These are phyloP conservation scores for Exocentrus adspersus DNA, from an alignment of 2,888 invertebrate genomes.

Conservation along the genomic window DNA sequence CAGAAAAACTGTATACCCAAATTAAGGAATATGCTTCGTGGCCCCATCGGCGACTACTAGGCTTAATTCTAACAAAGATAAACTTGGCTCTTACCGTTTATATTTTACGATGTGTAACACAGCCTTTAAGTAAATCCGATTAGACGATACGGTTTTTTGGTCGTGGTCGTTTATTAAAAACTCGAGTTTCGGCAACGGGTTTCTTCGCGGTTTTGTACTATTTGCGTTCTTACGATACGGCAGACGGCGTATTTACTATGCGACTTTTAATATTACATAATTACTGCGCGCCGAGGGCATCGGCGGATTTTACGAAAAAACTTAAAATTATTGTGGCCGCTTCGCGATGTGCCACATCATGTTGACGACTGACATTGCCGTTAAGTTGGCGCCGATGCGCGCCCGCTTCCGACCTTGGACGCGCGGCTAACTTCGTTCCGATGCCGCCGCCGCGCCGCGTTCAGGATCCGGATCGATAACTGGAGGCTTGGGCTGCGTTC, in stretches of 20 bases:
- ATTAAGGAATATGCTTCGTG: constrained; percentile 34
- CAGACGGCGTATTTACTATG: constrained; percentile 54
- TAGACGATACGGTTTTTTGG: constrained; percentile 53
- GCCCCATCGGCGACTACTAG: no score
- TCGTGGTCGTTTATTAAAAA: constrained; percentile 55
- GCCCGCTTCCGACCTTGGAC: constrained; percentile 50
- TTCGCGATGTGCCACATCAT: constrained; percentile 66
- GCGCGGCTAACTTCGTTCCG: constrained; percentile 23
- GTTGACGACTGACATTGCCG: constrained; percentile 62
- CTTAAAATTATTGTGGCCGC: constrained; percentile 63
- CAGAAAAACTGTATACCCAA: no score
- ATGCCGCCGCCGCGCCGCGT: background rate
- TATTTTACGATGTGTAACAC: constrained; percentile 57
- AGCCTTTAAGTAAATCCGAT: constrained; percentile 56
- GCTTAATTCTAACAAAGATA: constrained; percentile 17
- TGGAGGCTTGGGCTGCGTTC: no score
- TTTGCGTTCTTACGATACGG: constrained; percentile 60
- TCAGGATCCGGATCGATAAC: constrained; percentile 16
- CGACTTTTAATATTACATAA: constrained; percentile 62
- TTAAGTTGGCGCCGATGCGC: constrained; percentile 46
- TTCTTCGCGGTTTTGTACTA: constrained; percentile 63
- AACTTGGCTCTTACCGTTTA: constrained; percentile 49
- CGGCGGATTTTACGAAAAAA: constrained; percentile 60
- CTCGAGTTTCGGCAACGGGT: constrained; percentile 60
- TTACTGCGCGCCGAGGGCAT: constrained; percentile 60